Conservation (phyloP, 2,888 invertebrate species). For the Taenaris catops region DNA sequence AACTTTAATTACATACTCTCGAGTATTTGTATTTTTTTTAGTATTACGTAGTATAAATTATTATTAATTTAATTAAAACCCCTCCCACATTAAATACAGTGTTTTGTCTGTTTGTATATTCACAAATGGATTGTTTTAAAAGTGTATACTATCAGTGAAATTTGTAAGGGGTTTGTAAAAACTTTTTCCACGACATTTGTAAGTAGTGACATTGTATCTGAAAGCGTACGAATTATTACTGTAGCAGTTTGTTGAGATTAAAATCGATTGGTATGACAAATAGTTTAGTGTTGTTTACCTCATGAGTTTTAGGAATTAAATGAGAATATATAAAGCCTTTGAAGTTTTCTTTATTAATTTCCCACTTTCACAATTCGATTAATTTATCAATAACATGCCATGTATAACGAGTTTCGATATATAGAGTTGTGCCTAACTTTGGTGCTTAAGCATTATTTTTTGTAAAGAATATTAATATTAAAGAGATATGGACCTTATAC, state of each 20-base stretch:
- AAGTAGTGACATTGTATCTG: conserved; percentile 29
- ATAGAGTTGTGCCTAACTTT: no score
- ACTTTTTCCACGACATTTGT: conserved; percentile 28
- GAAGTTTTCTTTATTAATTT: conserved; percentile 40
- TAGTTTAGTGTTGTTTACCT: conserved; percentile 77
- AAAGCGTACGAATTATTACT: conserved; percentile 37
- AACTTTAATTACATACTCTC: conserved; percentile 40
- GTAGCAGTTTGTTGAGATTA: conserved; percentile 43
- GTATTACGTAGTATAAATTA: conserved; percentile 66
- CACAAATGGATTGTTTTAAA: conserved; percentile 53
- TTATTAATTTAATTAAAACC: conserved; percentile 45
- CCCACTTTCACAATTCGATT: no score
- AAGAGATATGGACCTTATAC: no score
- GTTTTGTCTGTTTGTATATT: conserved; percentile 41
- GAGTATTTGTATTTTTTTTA: conserved; percentile 69
- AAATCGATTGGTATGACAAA: conserved; percentile 58
- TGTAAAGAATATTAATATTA: no score
- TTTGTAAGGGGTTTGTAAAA: conserved; percentile 22
- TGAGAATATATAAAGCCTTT: conserved; percentile 56
- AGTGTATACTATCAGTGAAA: conserved; percentile 18
- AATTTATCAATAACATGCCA: no score
- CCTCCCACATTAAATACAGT: conserved; percentile 41
- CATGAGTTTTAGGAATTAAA: conserved; percentile 78
- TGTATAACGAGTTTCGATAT: no score
- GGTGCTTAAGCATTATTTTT: no score